Conservation (phyloP, 1,140 invertebrate species). For the Propsilocerus akamusi region DNA sequence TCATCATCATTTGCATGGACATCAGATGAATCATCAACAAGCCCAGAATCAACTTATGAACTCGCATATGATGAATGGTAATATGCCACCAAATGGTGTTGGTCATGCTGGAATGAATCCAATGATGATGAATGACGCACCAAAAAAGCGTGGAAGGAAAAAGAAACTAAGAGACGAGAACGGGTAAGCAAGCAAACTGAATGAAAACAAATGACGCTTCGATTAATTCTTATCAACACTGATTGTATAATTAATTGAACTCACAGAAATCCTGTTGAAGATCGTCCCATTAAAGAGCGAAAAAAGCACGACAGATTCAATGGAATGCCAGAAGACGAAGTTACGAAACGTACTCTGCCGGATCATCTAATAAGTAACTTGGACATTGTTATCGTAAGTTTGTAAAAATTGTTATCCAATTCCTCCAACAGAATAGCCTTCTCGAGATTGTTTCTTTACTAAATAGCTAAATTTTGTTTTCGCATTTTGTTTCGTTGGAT, state of each 20-base stretch:
- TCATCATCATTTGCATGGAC: background rate
- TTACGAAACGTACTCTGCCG: constrained; percentile 75
- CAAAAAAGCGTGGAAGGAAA: constrained; percentile 66
- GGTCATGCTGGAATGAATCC: background rate
- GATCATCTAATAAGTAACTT: constrained; percentile 84
- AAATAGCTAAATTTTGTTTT: background rate
- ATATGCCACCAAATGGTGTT: background rate
- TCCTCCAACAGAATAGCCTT: background rate
- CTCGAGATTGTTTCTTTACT: background rate
- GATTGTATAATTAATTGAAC: background rate
- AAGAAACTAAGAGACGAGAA: constrained; percentile 49
- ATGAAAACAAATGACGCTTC: constrained; percentile 3
- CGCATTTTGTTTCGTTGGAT: no score
- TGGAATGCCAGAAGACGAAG: constrained; percentile 92
- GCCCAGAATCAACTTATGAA: background rate
- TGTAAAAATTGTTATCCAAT: constrained; percentile 16
- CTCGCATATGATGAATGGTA: background rate
- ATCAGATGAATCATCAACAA: background rate
- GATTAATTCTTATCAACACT: background rate
- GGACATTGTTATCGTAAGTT: constrained; percentile 95
- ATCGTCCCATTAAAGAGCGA: constrained; percentile 42
- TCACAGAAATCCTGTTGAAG: background rate
- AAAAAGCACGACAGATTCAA: constrained; percentile 94
- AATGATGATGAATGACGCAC: constrained; percentile 32
- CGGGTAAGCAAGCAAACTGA: constrained; percentile 33